A percentile compares a stretch with the other conserved stretches of the same genome.
These are phyloP conservation scores for Rhea pennata DNA, from an alignment of 2,113 vertebrate genomes.

Conservation along the genomic window DNA sequence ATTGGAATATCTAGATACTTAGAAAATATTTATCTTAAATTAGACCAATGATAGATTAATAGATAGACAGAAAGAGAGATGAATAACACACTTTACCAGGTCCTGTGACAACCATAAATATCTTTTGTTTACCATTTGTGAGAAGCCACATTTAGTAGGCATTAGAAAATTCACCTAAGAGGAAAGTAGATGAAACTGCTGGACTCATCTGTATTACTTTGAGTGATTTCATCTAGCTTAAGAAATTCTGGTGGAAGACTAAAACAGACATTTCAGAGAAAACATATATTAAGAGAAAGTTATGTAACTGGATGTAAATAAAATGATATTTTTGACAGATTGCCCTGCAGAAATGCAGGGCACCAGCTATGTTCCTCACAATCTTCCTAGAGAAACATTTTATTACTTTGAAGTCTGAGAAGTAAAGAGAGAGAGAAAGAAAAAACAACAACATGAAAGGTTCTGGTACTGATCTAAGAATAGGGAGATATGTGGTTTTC, in stretches of 20 bases:
- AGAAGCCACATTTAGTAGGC: not conserved
- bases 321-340: not conserved
- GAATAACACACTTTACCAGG: not conserved
- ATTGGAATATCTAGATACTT: too few relatives aligned
- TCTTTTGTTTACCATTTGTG: not conserved
- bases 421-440: not conserved
- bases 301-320: not conserved
- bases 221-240: not conserved
- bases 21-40: too few relatives aligned
- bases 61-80: not conserved
- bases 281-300: not conserved
- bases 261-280: not conserved
- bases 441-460: not conserved
- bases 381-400: not conserved
- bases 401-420: not conserved
- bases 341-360: not conserved
- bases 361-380: not conserved
- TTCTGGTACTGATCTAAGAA: not conserved
- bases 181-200: not conserved
- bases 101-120: not conserved
- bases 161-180: not conserved
- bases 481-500: not conserved
- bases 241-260: not conserved
- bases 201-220: not conserved
- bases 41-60: too few relatives aligned